Evolutionary conservation across 2,888 invertebrate genomes (phyloP).

Genomic region (Pristionchus entomophagus): DNA sequence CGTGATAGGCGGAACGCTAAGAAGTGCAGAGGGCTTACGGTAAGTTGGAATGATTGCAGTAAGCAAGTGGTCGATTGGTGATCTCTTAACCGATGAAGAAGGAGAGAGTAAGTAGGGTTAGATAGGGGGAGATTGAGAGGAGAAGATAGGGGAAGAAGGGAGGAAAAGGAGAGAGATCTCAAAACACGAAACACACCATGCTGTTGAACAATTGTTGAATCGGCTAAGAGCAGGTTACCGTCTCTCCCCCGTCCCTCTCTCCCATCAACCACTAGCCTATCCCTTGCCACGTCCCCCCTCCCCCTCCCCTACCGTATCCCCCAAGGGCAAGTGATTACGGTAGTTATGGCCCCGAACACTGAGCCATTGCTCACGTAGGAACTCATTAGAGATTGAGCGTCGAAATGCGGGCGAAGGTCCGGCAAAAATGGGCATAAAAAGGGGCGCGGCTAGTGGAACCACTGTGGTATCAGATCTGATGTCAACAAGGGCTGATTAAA

Average conservation of each 20-base stretch:
- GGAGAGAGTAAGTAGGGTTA: neutral
- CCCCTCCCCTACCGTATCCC: neutral
- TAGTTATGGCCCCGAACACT: neutral
- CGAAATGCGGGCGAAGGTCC: neutral
- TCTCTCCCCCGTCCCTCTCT: neutral
- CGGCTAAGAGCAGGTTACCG: neutral
- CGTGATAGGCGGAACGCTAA: neutral
- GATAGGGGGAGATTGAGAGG: neutral
- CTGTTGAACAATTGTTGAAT: conserved; percentile 34
- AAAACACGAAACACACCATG: conserved; percentile 19
- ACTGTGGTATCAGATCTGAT: neutral
- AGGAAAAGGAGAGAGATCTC: neutral
- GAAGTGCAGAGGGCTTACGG: neutral
- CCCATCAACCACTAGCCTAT: neutral
- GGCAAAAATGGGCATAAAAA: neutral
- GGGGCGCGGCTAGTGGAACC: neutral
- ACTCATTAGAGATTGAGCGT: neutral
- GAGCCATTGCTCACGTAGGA: neutral
- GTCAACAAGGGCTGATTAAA: neutral
- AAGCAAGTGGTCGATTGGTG: neutral
- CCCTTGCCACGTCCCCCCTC: neutral
- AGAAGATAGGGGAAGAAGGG: neutral
- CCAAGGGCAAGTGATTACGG: conserved; percentile 17
- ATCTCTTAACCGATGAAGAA: neutral
- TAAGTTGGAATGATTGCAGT: neutral